Evolutionary conservation across 2,888 invertebrate genomes (phyloP).

Genomic region (Meliscaeva auricollis): DNA sequence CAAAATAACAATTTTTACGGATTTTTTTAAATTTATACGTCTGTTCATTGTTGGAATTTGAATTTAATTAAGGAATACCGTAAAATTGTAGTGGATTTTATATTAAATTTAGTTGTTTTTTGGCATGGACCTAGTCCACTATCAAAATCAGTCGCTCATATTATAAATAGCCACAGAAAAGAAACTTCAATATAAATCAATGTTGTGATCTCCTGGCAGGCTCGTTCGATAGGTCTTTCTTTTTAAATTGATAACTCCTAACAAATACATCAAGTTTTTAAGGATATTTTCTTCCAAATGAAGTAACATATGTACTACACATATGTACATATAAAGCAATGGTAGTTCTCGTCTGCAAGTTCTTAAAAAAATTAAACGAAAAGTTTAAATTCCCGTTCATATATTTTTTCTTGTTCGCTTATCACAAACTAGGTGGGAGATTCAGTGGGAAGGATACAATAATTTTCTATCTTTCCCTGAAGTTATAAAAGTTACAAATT

Average conservation of each 20-base stretch:
- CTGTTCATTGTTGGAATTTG: no score
- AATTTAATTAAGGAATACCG: no score
- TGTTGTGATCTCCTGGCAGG: not conserved
- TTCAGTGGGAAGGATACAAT: slow-evolving; percentile 28
- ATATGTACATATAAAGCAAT: no score
- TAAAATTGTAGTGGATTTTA: no score
- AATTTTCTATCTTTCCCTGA: slow-evolving; percentile 41
- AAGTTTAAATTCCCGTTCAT: slow-evolving; percentile 38
- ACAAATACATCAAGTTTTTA: not conserved
- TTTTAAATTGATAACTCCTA: not conserved
- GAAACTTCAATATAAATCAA: not conserved
- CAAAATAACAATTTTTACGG: no score
- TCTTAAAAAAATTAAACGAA: slow-evolving; percentile 23
- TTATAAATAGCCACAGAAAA: not conserved
- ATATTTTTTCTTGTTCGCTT: slow-evolving; percentile 4
- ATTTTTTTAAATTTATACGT: no score
- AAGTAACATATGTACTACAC: slow-evolving; percentile 12
- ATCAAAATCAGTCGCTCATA: no score
- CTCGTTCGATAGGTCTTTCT: not conserved
- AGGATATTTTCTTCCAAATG: not conserved
- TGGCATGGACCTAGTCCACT: no score
- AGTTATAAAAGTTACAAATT: slow-evolving; percentile 64
- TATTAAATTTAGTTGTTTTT: no score
- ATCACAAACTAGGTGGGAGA: slow-evolving; percentile 7
- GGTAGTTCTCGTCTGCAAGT: not conserved